Conservation (phyloP, 2,113 vertebrate species). For the Pithys albifrons region DNA sequence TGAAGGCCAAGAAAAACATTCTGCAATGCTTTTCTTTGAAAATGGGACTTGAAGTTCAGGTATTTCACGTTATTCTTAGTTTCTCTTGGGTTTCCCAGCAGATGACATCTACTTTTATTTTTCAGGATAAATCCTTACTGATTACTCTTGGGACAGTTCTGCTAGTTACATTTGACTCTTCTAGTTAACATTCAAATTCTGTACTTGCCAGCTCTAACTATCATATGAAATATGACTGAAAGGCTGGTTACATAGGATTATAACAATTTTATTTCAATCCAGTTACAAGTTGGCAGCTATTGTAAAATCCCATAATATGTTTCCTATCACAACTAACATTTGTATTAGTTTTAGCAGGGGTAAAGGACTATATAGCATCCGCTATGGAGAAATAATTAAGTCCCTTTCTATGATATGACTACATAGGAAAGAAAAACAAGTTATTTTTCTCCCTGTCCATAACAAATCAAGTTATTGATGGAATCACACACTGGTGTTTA, state of each 20-base stretch:
- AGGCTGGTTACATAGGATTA: not conserved
- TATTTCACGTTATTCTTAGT: not conserved
- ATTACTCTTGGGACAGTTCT: not conserved
- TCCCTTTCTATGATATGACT: not conserved
- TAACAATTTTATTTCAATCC: not conserved
- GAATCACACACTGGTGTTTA: not conserved
- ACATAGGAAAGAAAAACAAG: not conserved
- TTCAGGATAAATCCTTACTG: not conserved
- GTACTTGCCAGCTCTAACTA: not conserved
- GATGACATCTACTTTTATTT: not conserved
- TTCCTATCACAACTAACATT: not conserved
- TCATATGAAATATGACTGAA: not conserved
- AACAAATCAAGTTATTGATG: not conserved
- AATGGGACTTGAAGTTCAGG: not conserved
- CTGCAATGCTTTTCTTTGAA: not conserved
- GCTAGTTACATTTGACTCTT: not conserved
- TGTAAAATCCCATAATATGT: not conserved
- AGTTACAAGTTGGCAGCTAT: not conserved
- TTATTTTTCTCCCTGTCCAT: fast-evolving
- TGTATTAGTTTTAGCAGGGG: not conserved
- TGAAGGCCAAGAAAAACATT: not conserved
- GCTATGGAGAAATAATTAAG: not conserved
- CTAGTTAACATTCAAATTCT: not conserved
- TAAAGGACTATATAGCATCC: not conserved
- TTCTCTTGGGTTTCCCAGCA: not conserved